Evolutionary conservation across 2,888 invertebrate genomes (phyloP), one percentile per base, ranked within the genome.

Genomic region (Meteorus colon): DNA sequence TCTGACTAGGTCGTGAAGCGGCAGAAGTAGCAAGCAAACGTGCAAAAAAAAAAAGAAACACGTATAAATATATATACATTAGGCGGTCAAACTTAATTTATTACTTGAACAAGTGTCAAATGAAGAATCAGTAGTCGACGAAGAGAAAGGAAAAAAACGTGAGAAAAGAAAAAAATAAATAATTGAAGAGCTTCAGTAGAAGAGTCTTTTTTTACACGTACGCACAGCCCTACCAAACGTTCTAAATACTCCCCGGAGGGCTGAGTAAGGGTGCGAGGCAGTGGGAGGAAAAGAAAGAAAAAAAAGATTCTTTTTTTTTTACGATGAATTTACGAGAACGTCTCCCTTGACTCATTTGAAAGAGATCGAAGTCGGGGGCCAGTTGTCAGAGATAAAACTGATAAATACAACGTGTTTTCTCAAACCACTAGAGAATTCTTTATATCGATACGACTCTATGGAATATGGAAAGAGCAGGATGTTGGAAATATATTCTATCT

Each of bases 391-490:
- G 82, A 83, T 83, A 80, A 81, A 80, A 73, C 77, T 73, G 77
- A 81, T 81, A 81, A 81, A 82, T 81, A 81, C 77, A 79, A 79
- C 70, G 76, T 72, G 78, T 75, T 74, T 72, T 67, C 78, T 51
- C 68, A 67, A 19, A 37, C 67, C 24, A 24, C 74, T 31, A 12
- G 65, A 73, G 55, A 51, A 31, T 65, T 55, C 73, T 65, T 37
- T 65, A 48, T 73, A 48, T 73, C 71, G 37, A 60, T 37, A n/a
- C 68, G 45, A 29, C 19, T 68, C 51, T 16, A 31, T 45, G 34
- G 19, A 6, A 19, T 29, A 34, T 55, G 29, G 8, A 10, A 4
- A n/a, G 60, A 34, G 24, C n/a, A 19, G n/a, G n/a, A 5, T 19
- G 24, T 6, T n/a, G 19, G 8, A 55, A 55, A 55, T 55, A 55